These are phyloP conservation scores for Drosophila virilis DNA, from an alignment of 1,140 invertebrate genomes.

Conservation along the genomic window DNA sequence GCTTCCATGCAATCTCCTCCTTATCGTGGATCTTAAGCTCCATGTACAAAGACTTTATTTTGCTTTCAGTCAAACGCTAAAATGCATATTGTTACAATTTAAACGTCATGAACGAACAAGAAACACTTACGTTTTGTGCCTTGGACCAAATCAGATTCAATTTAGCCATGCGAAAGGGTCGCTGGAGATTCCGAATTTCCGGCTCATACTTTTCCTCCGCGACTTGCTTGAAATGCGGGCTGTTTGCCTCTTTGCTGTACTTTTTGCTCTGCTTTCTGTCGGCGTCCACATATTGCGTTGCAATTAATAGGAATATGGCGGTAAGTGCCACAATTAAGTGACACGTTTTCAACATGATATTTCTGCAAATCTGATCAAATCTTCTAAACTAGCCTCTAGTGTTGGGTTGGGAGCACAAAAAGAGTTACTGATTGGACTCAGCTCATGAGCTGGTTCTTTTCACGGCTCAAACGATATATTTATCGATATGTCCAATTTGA, in stretches of 20 bases:
- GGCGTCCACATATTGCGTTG: conserved; percentile 45
- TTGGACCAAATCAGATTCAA: conserved; percentile 93
- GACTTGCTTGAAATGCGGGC: conserved; percentile 62
- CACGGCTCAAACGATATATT: neutral
- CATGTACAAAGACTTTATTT: conserved; percentile 93
- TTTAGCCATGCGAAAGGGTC: conserved; percentile 93
- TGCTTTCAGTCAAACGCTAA: conserved; percentile 92
- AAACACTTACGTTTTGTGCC: conserved; percentile 89
- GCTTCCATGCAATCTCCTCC: conserved; percentile 94
- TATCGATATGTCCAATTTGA: neutral
- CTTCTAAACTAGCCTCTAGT: conserved; percentile 23
- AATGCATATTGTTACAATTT: conserved; percentile 14
- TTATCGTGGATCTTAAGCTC: conserved; percentile 97
- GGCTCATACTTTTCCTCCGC: conserved; percentile 67
- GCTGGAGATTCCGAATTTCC: conserved; percentile 87
- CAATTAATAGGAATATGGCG: conserved; percentile 30
- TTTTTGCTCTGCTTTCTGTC: conserved; percentile 74
- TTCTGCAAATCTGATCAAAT: conserved; percentile 33
- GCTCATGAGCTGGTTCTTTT: neutral
- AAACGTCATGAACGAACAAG: neutral
- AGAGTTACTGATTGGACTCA: conserved; percentile 3
- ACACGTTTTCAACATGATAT: conserved; percentile 45
- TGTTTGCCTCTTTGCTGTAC: conserved; percentile 71
- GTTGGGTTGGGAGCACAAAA: neutral
- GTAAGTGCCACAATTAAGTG: conserved; percentile 34